Evolutionary conservation across 2,113 vertebrate species (phyloP), one percentile per base, ranked within the genome.

Genomic region (Erythrocebus patas): DNA sequence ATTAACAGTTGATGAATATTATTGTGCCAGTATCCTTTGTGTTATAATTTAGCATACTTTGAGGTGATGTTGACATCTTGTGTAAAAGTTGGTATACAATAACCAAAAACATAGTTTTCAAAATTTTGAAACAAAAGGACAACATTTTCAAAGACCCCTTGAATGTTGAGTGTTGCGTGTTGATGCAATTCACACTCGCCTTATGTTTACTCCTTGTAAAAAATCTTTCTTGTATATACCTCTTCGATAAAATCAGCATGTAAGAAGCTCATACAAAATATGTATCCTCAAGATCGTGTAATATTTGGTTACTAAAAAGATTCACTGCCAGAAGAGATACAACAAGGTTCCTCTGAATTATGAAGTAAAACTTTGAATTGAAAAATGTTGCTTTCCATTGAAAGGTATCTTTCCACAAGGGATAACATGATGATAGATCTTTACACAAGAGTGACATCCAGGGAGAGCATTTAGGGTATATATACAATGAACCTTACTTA

Each of bases 241-340:
- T 98, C 95, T 94, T 97, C 96, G 96, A 98, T 98, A 97, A 98
- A 98, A 98, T 98, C 95, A 96, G 79, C 88, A 91, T 79, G 64
- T 97, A 98, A 96, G 66, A 92, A 96, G 89, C 96, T 98, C 90
- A 75, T 80, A 93, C 75, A 94, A 98, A 98, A 97, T 97, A 95
- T 96, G 94, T 98, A 85, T 98, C 96, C 96, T 88, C 97, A 97
- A 97, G 93, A 98, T 96, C 95, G 94, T 97, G 90, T 98, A 98
- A 98, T 97, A 98, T 97, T 98, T 98, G 94, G 84, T 98, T 98
- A 96, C 97, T 98, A 96, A 98, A 98, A 98, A 98, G 97, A 98
- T 98, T 98, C 98, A 59, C 97, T 98, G 97, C 97, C 72, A 5
- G 95, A 98, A 96, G 96, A 98, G 96, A 97, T 98, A 98, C 84